Evolutionary conservation across 2,113 vertebrate species (phyloP).

Genomic region (Noturus placidus): DNA sequence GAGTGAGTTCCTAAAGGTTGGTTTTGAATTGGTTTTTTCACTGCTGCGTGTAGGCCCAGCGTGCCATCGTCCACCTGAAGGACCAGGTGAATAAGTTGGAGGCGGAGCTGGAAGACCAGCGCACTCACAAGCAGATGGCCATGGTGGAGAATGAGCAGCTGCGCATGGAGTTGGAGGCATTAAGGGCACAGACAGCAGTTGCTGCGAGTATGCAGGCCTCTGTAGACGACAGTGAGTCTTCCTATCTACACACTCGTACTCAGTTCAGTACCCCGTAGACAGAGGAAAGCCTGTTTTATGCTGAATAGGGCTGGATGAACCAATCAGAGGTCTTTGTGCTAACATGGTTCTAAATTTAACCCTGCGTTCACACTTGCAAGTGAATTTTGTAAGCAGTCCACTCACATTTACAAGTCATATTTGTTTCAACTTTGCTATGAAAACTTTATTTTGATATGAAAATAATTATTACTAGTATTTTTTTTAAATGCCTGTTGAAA

Average conservation of each 20-base stretch:
- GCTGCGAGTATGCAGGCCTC: slow-evolving; percentile 85
- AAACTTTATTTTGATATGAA: not conserved
- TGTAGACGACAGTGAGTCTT: slow-evolving; percentile 83
- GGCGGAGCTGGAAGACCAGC: slow-evolving; percentile 87
- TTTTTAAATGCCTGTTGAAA: no score
- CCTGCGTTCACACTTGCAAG: not conserved
- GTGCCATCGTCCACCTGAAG: slow-evolving; percentile 70
- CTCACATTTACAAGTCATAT: not conserved
- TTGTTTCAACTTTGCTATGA: not conserved
- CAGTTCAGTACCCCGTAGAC: not conserved
- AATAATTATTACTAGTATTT: not conserved
- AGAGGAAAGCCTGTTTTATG: not conserved
- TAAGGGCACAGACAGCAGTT: slow-evolving; percentile 76
- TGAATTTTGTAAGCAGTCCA: not conserved
- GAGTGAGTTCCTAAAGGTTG: not conserved
- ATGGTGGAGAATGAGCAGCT: slow-evolving; percentile 85
- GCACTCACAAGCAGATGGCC: slow-evolving; percentile 82
- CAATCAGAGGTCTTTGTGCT: not conserved
- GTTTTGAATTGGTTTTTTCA: not conserved
- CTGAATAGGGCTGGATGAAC: not conserved
- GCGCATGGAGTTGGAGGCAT: slow-evolving; percentile 82
- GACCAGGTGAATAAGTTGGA: slow-evolving; percentile 81
- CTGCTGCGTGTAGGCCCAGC: slow-evolving; percentile 73
- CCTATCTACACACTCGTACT: not conserved
- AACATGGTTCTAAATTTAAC: not conserved